Percentiles rank a stretch among this genome's conserved stretches.
These are phyloP conservation scores for Stigmatopora argus DNA, from an alignment of 2,113 vertebrate genomes.

Conservation along the genomic window DNA sequence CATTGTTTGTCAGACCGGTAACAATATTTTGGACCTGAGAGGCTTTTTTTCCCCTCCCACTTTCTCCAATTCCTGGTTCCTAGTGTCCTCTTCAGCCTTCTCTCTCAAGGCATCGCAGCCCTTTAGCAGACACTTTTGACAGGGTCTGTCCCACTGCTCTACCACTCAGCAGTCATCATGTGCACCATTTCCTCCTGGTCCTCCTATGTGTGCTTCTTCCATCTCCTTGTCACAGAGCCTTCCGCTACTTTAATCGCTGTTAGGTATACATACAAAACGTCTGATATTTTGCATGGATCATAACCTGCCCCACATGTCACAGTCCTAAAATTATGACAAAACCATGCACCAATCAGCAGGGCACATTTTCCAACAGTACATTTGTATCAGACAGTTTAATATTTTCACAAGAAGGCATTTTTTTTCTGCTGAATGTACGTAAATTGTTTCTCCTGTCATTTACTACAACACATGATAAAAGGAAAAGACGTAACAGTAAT, in stretches of 20 bases:
- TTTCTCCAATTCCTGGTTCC: conserved; percentile 24
- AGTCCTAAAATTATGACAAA: neutral
- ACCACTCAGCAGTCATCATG: conserved; percentile 67
- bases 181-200: conserved; percentile 68
- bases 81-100: conserved; percentile 22
- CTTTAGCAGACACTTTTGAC: conserved; percentile 59
- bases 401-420: too few relatives aligned
- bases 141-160: conserved; percentile 63
- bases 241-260: conserved; percentile 36
- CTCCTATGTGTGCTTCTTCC: conserved; percentile 54
- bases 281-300: neutral
- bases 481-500: too few relatives aligned
- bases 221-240: conserved; percentile 43
- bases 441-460: too few relatives aligned
- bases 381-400: too few relatives aligned
- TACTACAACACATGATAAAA: too few relatives aligned
- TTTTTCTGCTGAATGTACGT: too few relatives aligned
- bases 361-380: conserved; percentile 12
- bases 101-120: conserved; percentile 40
- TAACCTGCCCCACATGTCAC: conserved; percentile 4
- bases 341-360: conserved; percentile 15
- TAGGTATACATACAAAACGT: neutral
- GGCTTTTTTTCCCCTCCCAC: conserved; percentile 33
- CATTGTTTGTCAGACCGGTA: conserved; percentile 35
- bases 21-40: conserved; percentile 51